Conservation (phyloP, 2,888 invertebrate species). For the Monochamus alternatus region DNA sequence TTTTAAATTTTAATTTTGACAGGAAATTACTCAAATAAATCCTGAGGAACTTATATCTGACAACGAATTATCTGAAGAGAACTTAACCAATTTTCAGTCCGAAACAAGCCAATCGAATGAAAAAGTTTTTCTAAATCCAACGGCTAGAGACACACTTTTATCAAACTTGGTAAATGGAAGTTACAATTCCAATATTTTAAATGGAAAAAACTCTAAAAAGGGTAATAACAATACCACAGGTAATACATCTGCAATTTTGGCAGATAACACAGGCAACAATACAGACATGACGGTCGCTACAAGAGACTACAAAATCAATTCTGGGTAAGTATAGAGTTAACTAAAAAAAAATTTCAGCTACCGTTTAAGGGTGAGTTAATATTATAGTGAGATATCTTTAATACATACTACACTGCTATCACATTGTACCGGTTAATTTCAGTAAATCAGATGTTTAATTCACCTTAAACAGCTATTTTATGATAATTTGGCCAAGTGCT, state of each 20-base stretch:
- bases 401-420: too few species aligned
- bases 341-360: not conserved
- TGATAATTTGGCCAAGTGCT: not conserved
- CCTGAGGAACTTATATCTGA: slow-evolving; percentile 40
- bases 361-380: not conserved
- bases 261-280: slow-evolving; percentile 26
- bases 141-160: slow-evolving; percentile 64
- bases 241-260: slow-evolving; percentile 16
- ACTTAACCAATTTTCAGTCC: slow-evolving; percentile 46
- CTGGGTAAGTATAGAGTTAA: slow-evolving; percentile 43
- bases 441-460: not conserved
- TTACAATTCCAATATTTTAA: slow-evolving; percentile 59
- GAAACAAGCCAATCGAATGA: slow-evolving; percentile 41
- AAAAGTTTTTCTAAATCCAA: slow-evolving; percentile 65
- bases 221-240: slow-evolving; percentile 29
- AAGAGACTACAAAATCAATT: slow-evolving; percentile 50
- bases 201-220: slow-evolving; percentile 49
- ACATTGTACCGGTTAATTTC: not conserved
- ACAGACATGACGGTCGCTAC: slow-evolving; percentile 54
- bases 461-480: not conserved
- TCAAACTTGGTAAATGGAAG: slow-evolving; percentile 64
- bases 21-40: slow-evolving; percentile 42
- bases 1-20: slow-evolving; percentile 19
- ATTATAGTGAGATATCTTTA: too few species aligned
- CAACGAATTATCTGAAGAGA: slow-evolving; percentile 42